These are phyloP conservation scores for Drosophila nikananu DNA, from an alignment of 1,140 invertebrate genomes.

Conservation along the genomic window DNA sequence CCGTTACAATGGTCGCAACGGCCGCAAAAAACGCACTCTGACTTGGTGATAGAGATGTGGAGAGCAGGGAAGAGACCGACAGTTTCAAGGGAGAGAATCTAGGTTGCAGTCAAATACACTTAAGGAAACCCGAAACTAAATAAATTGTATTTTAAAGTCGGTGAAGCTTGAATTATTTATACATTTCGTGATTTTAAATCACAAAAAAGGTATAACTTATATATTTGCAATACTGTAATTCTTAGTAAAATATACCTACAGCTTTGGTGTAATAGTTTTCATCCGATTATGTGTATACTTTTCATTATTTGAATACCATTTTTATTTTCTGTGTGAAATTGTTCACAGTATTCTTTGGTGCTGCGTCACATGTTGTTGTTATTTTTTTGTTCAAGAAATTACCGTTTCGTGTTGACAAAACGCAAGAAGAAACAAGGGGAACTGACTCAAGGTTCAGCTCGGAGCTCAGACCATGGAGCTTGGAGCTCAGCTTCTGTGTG, in stretches of 20 bases:
- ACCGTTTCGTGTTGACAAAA: conserved; percentile 71
- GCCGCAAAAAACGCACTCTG: conserved; percentile 67
- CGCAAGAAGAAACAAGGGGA: conserved; percentile 37
- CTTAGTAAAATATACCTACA: not conserved
- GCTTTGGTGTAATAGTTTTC: not conserved
- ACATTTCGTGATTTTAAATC: not conserved
- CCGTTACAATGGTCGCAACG: conserved; percentile 73
- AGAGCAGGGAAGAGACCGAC: conserved; percentile 14
- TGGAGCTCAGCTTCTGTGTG: conserved; percentile 46
- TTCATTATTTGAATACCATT: not conserved
- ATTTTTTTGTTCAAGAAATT: conserved; percentile 65
- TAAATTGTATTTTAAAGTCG: not conserved
- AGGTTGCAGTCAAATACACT: conserved; percentile 69
- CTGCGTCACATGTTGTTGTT: conserved; percentile 18
- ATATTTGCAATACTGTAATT: not conserved
- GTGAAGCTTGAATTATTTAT: not conserved
- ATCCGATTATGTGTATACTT: not conserved
- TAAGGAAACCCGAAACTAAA: not conserved
- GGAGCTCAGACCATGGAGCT: conserved; percentile 5
- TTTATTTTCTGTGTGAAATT: conserved; percentile 61
- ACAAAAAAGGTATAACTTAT: not conserved
- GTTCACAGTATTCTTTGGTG: conserved; percentile 57
- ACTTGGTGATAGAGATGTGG: not conserved
- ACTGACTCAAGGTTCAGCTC: conserved; percentile 33
- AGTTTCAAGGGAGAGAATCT: conserved; percentile 57